A percentile compares a stretch with the other conserved stretches of the same genome.
Evolutionary conservation across 2,113 vertebrate species (phyloP).

Genomic region (Meles meles): DNA sequence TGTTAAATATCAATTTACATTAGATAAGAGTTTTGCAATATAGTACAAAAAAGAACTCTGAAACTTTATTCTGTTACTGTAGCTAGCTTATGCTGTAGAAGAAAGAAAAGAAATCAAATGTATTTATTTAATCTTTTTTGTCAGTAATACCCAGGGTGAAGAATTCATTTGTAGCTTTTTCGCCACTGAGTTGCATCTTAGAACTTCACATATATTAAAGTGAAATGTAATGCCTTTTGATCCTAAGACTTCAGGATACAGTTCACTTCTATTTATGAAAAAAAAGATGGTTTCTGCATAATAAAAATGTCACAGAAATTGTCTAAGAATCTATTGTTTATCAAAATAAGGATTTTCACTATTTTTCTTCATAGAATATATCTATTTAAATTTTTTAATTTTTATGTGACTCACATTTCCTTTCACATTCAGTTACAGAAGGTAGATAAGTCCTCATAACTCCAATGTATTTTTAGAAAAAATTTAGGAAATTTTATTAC

Average conservation of each 20-base stretch:
- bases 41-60: conserved; percentile 26
- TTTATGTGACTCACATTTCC: background rate
- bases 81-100: conserved; percentile 33
- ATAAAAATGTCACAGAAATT: background rate
- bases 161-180: conserved; percentile 56
- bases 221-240: conserved; percentile 44
- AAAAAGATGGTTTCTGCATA: background rate
- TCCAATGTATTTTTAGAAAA: background rate
- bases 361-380: background rate
- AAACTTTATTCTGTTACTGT: conserved; percentile 52
- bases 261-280: conserved; percentile 14
- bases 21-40: conserved; percentile 62
- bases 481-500: background rate
- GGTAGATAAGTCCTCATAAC: background rate
- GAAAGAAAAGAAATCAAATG: conserved; percentile 54
- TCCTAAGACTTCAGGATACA: background rate
- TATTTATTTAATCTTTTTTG: conserved; percentile 66
- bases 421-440: background rate
- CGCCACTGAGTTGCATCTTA: conserved; percentile 18
- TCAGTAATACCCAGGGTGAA: conserved; percentile 51
- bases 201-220: conserved; percentile 40
- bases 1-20: conserved; percentile 67
- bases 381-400: background rate
- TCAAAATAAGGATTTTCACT: background rate
- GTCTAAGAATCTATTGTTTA: background rate